Evolutionary conservation across 35 echinoderm and acorn worm species (phyloP), one percentile per base, ranked within the genome.

Genomic region (Heliocidaris tuberculata): DNA sequence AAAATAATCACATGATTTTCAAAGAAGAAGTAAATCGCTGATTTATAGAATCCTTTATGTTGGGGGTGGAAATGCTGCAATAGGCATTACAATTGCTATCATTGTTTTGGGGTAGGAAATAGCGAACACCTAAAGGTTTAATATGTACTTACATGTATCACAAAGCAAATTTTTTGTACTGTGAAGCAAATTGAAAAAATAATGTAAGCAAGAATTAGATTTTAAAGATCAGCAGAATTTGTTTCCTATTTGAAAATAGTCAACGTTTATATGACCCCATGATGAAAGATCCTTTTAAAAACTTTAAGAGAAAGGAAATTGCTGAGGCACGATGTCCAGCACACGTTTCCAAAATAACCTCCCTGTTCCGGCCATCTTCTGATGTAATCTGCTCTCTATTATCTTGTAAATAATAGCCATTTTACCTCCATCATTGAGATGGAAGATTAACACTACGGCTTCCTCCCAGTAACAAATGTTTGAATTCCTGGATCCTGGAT

Each of bases 351-450:
- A 78, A 78, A 78, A 78, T 78, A 78, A 78, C 65, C 65, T 78
- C 65, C 65, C 21, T 78, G 7, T 78, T 78, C 65, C 65, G 65
- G 65, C 65, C 27, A 78, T 78, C 27, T 78, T 78, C 6, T 27
- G 27, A 19, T 78, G 19, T n/a, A 7, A 24, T n/a, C 65, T 78
- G 65, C 65, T 78, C 21, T n/a, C 65, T 7, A 78, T 78, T 78
- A n/a, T 78, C 65, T 78, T 78, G 65, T n/a, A 78, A 78, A 78
- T 78, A 78, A 78, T 78, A 27, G 65, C 65, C 65, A 78, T n/a
- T 78, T 24, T 78, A 78, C 65, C 65, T 19, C 65, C 27, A 78
- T n/a, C 21, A 6, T 78, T 78, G 65, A 78, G 65, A 78, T 78
- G 21, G 21, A 78, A 78, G 65, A 78, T 78, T 78, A 78, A 78